A percentile compares a stretch with the other conserved stretches of the same genome.
Conservation (phyloP, 2,113 vertebrate species). For the Carassius carassius region DNA sequence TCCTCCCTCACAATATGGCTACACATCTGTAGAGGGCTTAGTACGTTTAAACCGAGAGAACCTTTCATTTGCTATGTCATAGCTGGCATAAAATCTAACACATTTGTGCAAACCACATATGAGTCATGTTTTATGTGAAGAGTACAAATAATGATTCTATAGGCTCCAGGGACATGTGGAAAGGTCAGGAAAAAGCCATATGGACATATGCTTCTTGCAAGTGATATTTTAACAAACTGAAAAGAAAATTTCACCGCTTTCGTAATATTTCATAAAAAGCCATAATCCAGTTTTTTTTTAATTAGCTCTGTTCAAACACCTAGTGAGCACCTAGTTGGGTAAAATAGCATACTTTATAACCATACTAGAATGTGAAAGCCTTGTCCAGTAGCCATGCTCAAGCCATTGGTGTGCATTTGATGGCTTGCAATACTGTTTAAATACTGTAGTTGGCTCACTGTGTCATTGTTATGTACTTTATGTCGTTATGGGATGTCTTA, state of each 20-base stretch:
- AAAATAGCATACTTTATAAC: neutral
- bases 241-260: neutral
- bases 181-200: conserved; percentile 9
- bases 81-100: conserved; percentile 8
- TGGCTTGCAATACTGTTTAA: neutral
- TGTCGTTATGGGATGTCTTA: neutral
- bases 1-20: neutral
- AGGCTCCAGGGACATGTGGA: neutral
- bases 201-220: neutral
- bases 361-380: neutral
- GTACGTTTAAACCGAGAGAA: neutral
- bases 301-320: too few relatives aligned
- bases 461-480: neutral
- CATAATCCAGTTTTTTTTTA: too few relatives aligned
- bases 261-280: neutral
- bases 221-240: neutral
- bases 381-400: neutral
- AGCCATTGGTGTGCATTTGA: too few relatives aligned
- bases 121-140: conserved; percentile 20
- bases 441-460: neutral
- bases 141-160: conserved; percentile 12
- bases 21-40: conserved; percentile 19
- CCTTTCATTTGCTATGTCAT: conserved; percentile 15
- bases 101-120: neutral
- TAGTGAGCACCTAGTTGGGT: too few relatives aligned